These are phyloP conservation scores for Acanthopagrus latus DNA, from an alignment of 2,797 vertebrate species.

Conservation along the genomic window DNA sequence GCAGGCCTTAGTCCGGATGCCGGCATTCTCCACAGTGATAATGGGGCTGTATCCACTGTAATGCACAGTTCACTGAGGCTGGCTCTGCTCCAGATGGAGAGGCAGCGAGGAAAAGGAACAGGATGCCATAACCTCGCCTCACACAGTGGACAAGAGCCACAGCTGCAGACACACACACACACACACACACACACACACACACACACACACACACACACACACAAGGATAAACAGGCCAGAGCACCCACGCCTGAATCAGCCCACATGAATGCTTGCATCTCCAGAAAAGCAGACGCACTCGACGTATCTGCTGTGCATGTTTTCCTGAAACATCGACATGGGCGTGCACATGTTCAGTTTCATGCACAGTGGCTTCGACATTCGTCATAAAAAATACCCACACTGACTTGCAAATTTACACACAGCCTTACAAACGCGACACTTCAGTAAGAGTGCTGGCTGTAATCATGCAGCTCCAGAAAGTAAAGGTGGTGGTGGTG, in stretches of 20 bases:
- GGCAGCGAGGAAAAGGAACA: slow-evolving; percentile 76
- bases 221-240: slow-evolving; percentile 41
- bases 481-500: slow-evolving; percentile 35
- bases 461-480: slow-evolving; percentile 24
- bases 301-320: background rate
- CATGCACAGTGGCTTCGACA: background rate
- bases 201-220: slow-evolving; percentile 31
- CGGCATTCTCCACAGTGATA: slow-evolving; percentile 66
- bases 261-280: slow-evolving; percentile 57
- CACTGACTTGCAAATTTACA: background rate
- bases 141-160: slow-evolving; percentile 73
- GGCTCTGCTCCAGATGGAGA: slow-evolving; percentile 72
- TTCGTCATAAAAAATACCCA: background rate
- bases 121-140: slow-evolving; percentile 78
- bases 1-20: slow-evolving; percentile 62
- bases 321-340: background rate
- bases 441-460: slow-evolving; percentile 10
- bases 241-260: slow-evolving; percentile 60
- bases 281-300: slow-evolving; percentile 11
- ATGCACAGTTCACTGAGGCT: slow-evolving; percentile 69
- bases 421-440: background rate
- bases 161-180: slow-evolving; percentile 69
- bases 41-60: slow-evolving; percentile 70
- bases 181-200: slow-evolving; percentile 32
- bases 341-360: background rate